Base-by-base conservation (phyloP, 2,888 invertebrate genomes). In the Trypoxylon attenuatum region DNA sequence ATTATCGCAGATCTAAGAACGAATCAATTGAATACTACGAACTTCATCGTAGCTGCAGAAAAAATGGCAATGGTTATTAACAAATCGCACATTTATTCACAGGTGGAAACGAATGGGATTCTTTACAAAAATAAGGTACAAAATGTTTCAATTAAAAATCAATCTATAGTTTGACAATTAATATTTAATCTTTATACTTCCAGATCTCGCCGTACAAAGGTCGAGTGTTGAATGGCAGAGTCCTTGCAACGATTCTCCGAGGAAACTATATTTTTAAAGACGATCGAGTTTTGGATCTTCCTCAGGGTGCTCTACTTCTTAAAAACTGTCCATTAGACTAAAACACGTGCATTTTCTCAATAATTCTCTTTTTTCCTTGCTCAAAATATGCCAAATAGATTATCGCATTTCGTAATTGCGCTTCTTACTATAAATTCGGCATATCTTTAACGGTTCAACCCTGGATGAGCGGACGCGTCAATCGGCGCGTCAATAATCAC, bases 51-150 rank as follows among this genome's bases (percentile, higher is more conserved):
- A n/a, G n/a, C n/a, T n/a, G n/a, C n/a, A n/a, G n/a, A n/a, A n/a
- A n/a, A n/a, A n/a, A n/a, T n/a, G n/a, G n/a, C n/a, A n/a, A n/a
- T n/a, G n/a, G n/a, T n/a, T n/a, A n/a, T n/a, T n/a, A n/a, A n/a
- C n/a, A n/a, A n/a, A n/a, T n/a, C n/a, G n/a, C n/a, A n/a, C n/a
- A n/a, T n/a, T n/a, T 5, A 33, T 8, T 52, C 21, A 0, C 61
- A 87, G 87, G 73, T 87, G 38, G 58, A 71, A 8, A 81, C 89
- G 49, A 89, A 90, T n/a, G 89, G 88, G 21, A 90, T 93, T 68
- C 87, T 89, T n/a, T 91, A 92, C 75, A 91, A 92, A 72, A 92
- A 93, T 82, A 93, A 93, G 89, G 92, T 91, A 85, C 71, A 60
- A 58, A 66, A 41, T 13, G 27, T 10, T 22, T 25, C 33, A 33